phyloP scores from a whole-genome alignment of 2,888 invertebrate genomes.

The Crepidodera aurea region DNA sequence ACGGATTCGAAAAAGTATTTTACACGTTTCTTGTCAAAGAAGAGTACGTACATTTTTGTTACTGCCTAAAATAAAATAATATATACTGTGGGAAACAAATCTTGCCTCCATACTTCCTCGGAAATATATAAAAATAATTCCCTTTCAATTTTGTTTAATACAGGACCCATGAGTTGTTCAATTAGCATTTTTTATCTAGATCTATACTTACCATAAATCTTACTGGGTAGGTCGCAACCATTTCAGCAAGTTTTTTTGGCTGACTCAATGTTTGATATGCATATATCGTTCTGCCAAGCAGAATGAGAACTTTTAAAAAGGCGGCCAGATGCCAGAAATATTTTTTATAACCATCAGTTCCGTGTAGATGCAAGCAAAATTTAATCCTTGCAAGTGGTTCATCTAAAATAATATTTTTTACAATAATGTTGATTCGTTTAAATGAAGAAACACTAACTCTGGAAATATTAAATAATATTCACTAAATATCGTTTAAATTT shows the following conservation, averaged over 20 bases:
- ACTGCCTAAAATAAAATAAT: constrained; percentile 36
- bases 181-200: neutral
- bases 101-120: too few species aligned
- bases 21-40: constrained; percentile 30
- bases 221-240: constrained; percentile 35
- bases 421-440: too few species aligned
- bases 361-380: constrained; percentile 21
- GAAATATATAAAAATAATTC: too few species aligned
- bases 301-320: constrained; percentile 29
- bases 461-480: too few species aligned
- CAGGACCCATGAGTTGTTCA: too few species aligned
- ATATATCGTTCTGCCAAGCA: constrained; percentile 29
- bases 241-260: constrained; percentile 30
- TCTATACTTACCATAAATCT: constrained; percentile 34
- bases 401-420: constrained; percentile 27
- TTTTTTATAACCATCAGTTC: constrained; percentile 29
- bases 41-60: constrained; percentile 32
- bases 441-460: too few species aligned
- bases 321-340: constrained; percentile 32
- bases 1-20: constrained; percentile 36
- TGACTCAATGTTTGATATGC: constrained; percentile 26
- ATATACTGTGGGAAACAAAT: too few species aligned
- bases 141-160: too few species aligned
- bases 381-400: constrained; percentile 31
- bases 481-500: too few species aligned